Evolutionary conservation across 2,797 vertebrate genomes (phyloP), one percentile per base, ranked within the genome.

Genomic region (Myripristis murdjan): DNA sequence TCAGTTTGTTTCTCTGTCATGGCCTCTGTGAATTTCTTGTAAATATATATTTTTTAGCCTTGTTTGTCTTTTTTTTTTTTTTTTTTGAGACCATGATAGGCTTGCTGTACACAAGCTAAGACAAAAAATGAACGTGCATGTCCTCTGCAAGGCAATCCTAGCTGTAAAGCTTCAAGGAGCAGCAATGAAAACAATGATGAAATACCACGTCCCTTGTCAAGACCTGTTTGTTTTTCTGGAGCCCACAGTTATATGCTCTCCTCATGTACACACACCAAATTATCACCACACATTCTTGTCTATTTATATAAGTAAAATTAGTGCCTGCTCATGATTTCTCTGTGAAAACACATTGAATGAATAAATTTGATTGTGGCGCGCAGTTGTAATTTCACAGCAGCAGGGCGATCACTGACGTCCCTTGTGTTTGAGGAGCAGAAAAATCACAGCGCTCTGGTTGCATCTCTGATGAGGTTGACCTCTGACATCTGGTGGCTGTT

Each of bases 221-320:
- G 41, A 53, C 28, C 37, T 64, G 54, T 49, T 54, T 54, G 11
- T 16, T 63, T 52, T 18, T 31, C 12, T 35, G 23, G 0, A 41
- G 43, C 39, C 55, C 26, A 37, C 18, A 43, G 15, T 37, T 63
- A 41, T 20, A 68, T 49, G 70, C 16, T 68, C 31, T 37, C n/a
- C 14, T 8, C 31, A 56, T 6, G 53, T 33, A 37, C 31, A 56
- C 31, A 37, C 8, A 9, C 35, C n/a, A n/a, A n/a, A n/a, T 58
- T 67, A 35, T 5, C 58, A 41, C 31, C 22, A 41, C 22, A 58
- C 20, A 48, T 56, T n/a, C 15, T 67, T 43, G 14, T 64, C 24
- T 88, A 88, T 91, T 91, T 90, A 89, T 89, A 85, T 26, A 79
- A 69, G 39, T 56, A 68, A 39, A 48, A 47, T 39, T 14, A 49